Evolutionary conservation across 35 echinoderm and acorn worm species (phyloP).

Genomic region (Stichopus chloronotus): DNA sequence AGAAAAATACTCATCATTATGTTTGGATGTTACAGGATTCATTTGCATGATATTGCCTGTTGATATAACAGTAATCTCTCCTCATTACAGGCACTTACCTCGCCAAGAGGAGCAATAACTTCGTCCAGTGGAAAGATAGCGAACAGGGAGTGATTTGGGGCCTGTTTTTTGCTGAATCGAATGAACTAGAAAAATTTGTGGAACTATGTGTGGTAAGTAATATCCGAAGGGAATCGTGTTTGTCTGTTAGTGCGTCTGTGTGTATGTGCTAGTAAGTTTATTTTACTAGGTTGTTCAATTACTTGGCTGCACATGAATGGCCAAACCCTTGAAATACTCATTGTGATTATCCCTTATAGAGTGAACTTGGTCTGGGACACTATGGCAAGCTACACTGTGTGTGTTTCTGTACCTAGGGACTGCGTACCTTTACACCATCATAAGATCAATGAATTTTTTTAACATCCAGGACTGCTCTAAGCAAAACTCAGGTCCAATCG

Average conservation of each 20-base stretch:
- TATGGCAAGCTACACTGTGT: too few relatives aligned
- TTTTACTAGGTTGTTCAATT: neutral
- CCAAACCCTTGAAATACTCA: neutral
- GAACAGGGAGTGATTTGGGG: conserved; percentile 89
- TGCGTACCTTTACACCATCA: too few relatives aligned
- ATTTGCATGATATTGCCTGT: too few relatives aligned
- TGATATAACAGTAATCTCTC: too few relatives aligned
- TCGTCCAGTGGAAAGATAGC: conserved; percentile 89
- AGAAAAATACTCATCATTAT: too few relatives aligned
- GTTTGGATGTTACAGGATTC: too few relatives aligned
- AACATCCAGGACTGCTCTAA: too few relatives aligned
- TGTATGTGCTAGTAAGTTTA: neutral
- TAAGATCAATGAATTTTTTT: too few relatives aligned
- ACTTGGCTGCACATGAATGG: too few relatives aligned
- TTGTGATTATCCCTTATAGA: neutral
- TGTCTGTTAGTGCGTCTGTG: neutral
- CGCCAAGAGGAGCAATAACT: conserved; percentile 62
- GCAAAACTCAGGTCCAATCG: too few relatives aligned
- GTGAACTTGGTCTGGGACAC: neutral
- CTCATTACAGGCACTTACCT: conserved; percentile 67
- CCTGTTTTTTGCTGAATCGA: conserved; percentile 70
- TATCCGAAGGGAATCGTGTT: neutral
- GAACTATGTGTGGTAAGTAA: conserved; percentile 80
- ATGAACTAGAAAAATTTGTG: conserved; percentile 82
- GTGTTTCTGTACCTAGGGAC: too few relatives aligned